Evolutionary conservation across 2,113 vertebrate genomes (phyloP).

Genomic region (Cottus gobio): DNA sequence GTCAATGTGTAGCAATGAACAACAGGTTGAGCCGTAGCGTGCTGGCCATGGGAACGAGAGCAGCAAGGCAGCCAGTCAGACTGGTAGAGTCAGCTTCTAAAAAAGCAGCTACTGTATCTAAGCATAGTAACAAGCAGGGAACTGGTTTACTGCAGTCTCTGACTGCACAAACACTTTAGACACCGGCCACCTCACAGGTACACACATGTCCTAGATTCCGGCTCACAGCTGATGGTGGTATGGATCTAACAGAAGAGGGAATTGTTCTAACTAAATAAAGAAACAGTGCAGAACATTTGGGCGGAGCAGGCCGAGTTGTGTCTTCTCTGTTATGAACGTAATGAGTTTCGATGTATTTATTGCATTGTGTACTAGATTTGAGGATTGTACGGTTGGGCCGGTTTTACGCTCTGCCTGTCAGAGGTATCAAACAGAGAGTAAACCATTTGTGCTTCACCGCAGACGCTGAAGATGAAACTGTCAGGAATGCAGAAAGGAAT

Average conservation of each 20-base stretch:
- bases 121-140: slow-evolving; percentile 7
- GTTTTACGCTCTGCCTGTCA: slow-evolving; percentile 8
- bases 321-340: slow-evolving; percentile 16
- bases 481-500: slow-evolving; percentile 70
- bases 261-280: background rate
- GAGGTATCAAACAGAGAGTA: slow-evolving; percentile 15
- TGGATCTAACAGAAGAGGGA: background rate
- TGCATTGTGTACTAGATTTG: slow-evolving; percentile 35
- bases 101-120: slow-evolving; percentile 54
- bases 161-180: slow-evolving; percentile 4
- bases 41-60: slow-evolving; percentile 61
- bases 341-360: slow-evolving; percentile 11
- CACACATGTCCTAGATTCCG: background rate
- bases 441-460: background rate
- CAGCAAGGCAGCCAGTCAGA: slow-evolving; percentile 73
- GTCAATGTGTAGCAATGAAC: slow-evolving; percentile 45
- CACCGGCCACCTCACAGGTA: background rate
- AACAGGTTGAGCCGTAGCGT: slow-evolving; percentile 73
- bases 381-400: slow-evolving; percentile 37
- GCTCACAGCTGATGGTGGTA: too few species aligned
- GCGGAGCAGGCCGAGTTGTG: slow-evolving; percentile 28
- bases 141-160: background rate
- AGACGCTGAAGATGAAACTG: slow-evolving; percentile 21
- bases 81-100: slow-evolving; percentile 73
- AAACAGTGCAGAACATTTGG: background rate